These are phyloP conservation scores for Petrolisthes manimaculis DNA, from an alignment of 2,888 invertebrate genomes.

Conservation along the genomic window DNA sequence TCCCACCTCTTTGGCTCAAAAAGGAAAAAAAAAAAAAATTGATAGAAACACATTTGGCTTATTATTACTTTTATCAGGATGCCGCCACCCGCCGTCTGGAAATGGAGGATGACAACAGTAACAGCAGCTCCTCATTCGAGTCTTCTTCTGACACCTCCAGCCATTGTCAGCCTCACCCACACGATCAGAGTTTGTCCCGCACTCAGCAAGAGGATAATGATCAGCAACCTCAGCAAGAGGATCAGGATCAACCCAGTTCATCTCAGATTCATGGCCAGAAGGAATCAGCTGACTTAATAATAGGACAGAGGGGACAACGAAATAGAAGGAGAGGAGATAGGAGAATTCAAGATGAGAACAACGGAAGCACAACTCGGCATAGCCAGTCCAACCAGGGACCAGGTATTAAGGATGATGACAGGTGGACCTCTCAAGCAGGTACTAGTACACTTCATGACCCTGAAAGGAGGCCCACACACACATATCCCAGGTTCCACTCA, in stretches of 20 bases:
- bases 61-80: slow-evolving; percentile 21
- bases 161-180: not conserved
- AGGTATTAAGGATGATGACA: too few relatives aligned
- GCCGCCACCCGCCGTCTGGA: slow-evolving; percentile 50
- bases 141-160: slow-evolving; percentile 17
- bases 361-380: too few relatives aligned
- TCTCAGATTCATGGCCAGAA: not conserved
- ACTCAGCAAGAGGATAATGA: not conserved
- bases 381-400: too few relatives aligned
- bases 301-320: not conserved
- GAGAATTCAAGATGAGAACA: not conserved
- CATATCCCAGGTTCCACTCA: too few relatives aligned
- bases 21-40: too few relatives aligned
- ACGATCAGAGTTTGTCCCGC: not conserved
- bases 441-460: too few relatives aligned
- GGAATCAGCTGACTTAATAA: not conserved
- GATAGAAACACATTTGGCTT: too few relatives aligned
- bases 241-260: not conserved
- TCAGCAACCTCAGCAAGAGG: not conserved
- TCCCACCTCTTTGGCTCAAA: too few relatives aligned
- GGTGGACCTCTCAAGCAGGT: too few relatives aligned
- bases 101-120: slow-evolving; percentile 13
- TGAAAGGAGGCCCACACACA: too few relatives aligned
- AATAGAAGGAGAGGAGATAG: not conserved
- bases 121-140: slow-evolving; percentile 4